A percentile compares a stretch with the other conserved stretches of the same genome.
Evolutionary conservation across 1,140 invertebrate species (phyloP).

Genomic region (Drosophila nigromelanica): DNA sequence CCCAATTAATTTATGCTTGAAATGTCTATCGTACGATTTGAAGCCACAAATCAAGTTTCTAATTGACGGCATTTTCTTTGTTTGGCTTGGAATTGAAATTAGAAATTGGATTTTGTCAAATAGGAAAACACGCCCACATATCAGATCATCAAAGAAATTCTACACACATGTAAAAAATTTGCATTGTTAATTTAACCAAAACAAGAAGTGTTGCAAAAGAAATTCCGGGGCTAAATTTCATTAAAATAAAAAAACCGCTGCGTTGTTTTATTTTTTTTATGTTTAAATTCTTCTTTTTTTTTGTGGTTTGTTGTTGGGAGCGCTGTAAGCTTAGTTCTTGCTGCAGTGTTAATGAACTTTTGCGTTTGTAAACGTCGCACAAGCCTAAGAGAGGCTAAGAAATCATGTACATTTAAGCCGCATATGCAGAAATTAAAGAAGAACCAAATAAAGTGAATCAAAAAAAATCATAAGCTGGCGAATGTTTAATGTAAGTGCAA

Average conservation of each 20-base stretch:
- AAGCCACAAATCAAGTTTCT: constrained; percentile 42
- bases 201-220: constrained; percentile 6
- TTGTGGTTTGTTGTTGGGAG: constrained; percentile 1
- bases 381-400: constrained; percentile 56
- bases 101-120: constrained; percentile 40
- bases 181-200: constrained; percentile 62
- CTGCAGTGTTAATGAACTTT: constrained; percentile 75
- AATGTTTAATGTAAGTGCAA: constrained; percentile 10
- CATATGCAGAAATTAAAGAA: constrained; percentile 55
- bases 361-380: constrained; percentile 55
- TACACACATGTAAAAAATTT: constrained; percentile 53
- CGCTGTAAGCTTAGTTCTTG: constrained; percentile 19
- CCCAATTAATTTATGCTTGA: constrained; percentile 17
- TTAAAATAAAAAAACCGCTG: constrained; percentile 63
- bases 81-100: constrained; percentile 24
- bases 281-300: not conserved
- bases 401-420: constrained; percentile 54
- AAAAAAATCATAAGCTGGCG: not conserved
- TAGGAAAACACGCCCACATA: constrained; percentile 25
- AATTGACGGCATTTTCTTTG: constrained; percentile 30
- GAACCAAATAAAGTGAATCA: not conserved
- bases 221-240: constrained; percentile 43
- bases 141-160: constrained; percentile 4
- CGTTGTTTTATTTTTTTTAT: constrained; percentile 33
- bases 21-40: constrained; percentile 33